Conservation (phyloP, 1,140 invertebrate genomes). For the Theocolax elegans region DNA sequence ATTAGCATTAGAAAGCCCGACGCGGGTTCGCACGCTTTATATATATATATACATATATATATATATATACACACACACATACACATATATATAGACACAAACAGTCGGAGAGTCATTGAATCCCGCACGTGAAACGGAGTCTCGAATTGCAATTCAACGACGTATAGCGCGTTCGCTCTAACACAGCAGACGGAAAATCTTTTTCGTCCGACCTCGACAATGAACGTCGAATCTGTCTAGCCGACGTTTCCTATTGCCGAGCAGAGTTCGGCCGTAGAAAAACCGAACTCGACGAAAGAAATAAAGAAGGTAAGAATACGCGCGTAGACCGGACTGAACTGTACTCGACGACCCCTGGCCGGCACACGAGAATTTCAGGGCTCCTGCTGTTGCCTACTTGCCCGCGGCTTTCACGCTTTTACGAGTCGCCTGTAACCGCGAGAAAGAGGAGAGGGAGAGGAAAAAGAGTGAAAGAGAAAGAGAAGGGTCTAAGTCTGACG, state of each 20-base stretch:
- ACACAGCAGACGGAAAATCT: background rate
- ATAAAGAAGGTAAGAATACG: no score
- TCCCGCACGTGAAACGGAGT: background rate
- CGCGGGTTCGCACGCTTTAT: background rate
- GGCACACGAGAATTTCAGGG: background rate
- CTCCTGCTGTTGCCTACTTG: background rate
- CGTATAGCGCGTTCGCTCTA: background rate
- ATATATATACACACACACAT: no score
- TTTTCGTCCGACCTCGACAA: background rate
- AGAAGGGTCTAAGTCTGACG: no score
- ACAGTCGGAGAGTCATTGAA: background rate
- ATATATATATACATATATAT: no score
- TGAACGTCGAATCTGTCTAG: background rate
- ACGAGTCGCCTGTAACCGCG: background rate
- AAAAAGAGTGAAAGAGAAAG: no score
- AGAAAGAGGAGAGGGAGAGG: no score
- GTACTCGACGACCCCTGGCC: background rate
- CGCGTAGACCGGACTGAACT: constrained; percentile 6
- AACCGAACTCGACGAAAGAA: background rate
- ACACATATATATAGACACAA: background rate
- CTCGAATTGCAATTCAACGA: background rate
- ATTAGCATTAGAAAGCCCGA: constrained; percentile 22
- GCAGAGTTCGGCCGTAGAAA: background rate
- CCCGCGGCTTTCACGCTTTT: constrained; percentile 8
- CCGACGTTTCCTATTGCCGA: background rate